Evolutionary conservation across 2,113 vertebrate genomes (phyloP).

Genomic region (Gymnocephalus cernua): DNA sequence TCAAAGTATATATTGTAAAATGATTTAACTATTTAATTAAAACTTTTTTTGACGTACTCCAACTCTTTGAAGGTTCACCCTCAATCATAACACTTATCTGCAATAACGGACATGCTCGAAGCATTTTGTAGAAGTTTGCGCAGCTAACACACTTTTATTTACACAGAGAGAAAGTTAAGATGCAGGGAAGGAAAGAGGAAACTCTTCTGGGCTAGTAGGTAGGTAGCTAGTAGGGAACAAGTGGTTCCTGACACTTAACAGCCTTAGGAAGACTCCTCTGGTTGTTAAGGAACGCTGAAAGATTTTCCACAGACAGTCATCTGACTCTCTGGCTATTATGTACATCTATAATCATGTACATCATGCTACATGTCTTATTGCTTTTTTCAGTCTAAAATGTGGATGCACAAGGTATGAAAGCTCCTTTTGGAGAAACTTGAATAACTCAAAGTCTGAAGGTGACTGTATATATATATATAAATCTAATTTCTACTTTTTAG

Average conservation of each 20-base stretch:
- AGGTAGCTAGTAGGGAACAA: constrained; percentile 3
- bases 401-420: not conserved
- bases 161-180: not conserved
- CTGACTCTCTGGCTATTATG: not conserved
- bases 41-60: not conserved
- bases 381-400: not conserved
- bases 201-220: too few species aligned
- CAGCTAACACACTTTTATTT: constrained; percentile 5
- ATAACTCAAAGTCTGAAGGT: not conserved
- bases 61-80: not conserved
- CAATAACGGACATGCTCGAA: not conserved
- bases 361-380: not conserved
- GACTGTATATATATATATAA: not conserved
- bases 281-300: constrained; percentile 7
- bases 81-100: not conserved
- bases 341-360: not conserved
- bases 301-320: not conserved
- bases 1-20: not conserved
- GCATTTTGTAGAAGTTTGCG: constrained; percentile 3
- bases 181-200: constrained; percentile 3
- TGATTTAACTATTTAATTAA: not conserved
- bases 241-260: constrained; percentile 13
- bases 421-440: not conserved
- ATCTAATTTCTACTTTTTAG: not conserved
- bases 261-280: not conserved